Evolutionary conservation across 1,140 invertebrate genomes (phyloP).

Genomic region (Camponotus pennsylvanicus): DNA sequence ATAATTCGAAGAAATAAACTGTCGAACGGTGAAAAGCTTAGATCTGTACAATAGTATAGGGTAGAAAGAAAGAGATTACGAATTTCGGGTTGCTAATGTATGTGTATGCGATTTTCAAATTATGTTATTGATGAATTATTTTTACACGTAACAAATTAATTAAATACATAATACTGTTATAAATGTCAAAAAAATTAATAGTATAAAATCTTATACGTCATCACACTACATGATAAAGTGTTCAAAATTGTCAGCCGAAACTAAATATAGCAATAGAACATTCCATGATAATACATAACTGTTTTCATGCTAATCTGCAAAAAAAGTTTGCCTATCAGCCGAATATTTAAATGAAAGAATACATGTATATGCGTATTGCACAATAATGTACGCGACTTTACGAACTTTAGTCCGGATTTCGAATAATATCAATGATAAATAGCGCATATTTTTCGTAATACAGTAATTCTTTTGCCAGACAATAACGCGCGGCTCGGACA

Average conservation of each 20-base stretch:
- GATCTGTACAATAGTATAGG: background rate
- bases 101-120: background rate
- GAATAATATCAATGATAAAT: slow-evolving; percentile 49
- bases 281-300: background rate
- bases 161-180: background rate
- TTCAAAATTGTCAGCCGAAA: background rate
- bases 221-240: background rate
- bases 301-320: background rate
- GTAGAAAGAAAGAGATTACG: background rate
- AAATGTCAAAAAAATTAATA: background rate
- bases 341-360: slow-evolving; percentile 34
- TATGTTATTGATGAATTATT: background rate
- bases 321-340: background rate
- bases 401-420: slow-evolving; percentile 16
- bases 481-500: slow-evolving; percentile 3
- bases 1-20: slow-evolving; percentile 1
- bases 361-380: background rate
- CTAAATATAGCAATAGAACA: background rate
- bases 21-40: background rate
- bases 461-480: slow-evolving; percentile 34
- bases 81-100: background rate
- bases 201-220: background rate
- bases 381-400: background rate
- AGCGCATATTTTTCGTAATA: slow-evolving; percentile 48
- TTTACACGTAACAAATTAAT: background rate